phyloP scores from a whole-genome alignment of 2,797 vertebrate species.

The Oophaga sylvatica region DNA sequence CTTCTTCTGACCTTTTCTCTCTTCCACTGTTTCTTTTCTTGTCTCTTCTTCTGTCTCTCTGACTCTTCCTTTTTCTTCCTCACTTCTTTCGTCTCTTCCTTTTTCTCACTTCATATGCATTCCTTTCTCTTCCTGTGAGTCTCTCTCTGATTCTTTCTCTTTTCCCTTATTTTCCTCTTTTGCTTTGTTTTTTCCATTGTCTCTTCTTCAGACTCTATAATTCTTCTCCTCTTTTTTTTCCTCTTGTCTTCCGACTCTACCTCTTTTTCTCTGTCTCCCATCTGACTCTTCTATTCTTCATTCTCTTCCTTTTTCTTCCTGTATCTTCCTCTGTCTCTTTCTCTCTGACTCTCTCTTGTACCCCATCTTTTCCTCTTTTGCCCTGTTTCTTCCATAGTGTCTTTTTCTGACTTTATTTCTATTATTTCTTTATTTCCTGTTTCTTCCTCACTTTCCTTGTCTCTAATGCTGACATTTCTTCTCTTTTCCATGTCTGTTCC shows the following conservation, averaged over 20 bases:
- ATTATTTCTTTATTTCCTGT: neutral
- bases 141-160: too few species aligned
- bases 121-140: too few species aligned
- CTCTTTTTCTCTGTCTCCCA: neutral
- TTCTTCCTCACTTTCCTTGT: neutral
- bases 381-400: too few species aligned
- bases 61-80: neutral
- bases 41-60: neutral
- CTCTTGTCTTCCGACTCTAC: neutral
- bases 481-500: neutral
- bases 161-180: too few species aligned
- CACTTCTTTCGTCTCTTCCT: neutral
- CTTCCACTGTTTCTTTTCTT: neutral
- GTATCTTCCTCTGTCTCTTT: too few species aligned
- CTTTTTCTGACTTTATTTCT: too few species aligned
- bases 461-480: neutral
- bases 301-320: too few species aligned
- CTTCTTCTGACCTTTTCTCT: neutral
- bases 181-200: too few species aligned
- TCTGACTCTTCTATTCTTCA: neutral
- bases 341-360: too few species aligned
- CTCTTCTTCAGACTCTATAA: too few species aligned
- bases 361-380: too few species aligned
- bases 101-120: too few species aligned
- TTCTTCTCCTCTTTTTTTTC: neutral